Evolutionary conservation across 64 coral and sea anemone genomes (phyloP), one percentile per base, ranked within the genome.

Genomic region (Dendronephthya gigantea): DNA sequence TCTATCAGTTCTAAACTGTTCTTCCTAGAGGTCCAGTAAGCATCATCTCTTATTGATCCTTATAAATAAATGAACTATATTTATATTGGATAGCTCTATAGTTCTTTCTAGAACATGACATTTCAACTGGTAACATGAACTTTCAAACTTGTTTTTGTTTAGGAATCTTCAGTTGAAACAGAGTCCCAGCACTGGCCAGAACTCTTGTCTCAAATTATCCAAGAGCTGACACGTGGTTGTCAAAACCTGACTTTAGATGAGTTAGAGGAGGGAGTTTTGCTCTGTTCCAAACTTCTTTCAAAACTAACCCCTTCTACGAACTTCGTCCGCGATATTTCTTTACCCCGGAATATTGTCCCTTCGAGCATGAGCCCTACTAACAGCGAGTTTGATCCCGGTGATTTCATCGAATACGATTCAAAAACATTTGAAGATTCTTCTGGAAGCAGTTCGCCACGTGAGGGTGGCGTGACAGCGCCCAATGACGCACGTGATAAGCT

Each of bases 121-220:
- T n/a, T n/a, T n/a, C n/a, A n/a, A n/a, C n/a, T n/a, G n/a, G n/a
- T n/a, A n/a, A n/a, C n/a, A n/a, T n/a, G n/a, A n/a, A n/a, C n/a
- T n/a, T n/a, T n/a, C n/a, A n/a, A n/a, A n/a, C n/a, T n/a, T 62
- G 2, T 15, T 83, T 51, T 65, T 39, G 30, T 74, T 19, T 48
- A 97, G 94, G 94, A 97, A 84, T 86, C 94, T 48, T 92, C 93
- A 81, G 81, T 91, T 29, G 94, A 97, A 68, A 93, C 92, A 22
- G 91, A 97, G 31, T 93, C 94, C 11, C 81, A 97, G 50, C 92
- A 97, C 36, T 97, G 94, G 94, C 94, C 94, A 22, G 87, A 92
- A 83, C 87, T 97, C 33, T 45, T 97, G 40, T 69, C 89, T 13
- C 84, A 84, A 17, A 48, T 97, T 10, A 93, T 90, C 19, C 86